Percentiles rank a stretch among this genome's conserved stretches.
phyloP scores from a whole-genome alignment of 2,888 invertebrate species.

The Pammene aurita region DNA sequence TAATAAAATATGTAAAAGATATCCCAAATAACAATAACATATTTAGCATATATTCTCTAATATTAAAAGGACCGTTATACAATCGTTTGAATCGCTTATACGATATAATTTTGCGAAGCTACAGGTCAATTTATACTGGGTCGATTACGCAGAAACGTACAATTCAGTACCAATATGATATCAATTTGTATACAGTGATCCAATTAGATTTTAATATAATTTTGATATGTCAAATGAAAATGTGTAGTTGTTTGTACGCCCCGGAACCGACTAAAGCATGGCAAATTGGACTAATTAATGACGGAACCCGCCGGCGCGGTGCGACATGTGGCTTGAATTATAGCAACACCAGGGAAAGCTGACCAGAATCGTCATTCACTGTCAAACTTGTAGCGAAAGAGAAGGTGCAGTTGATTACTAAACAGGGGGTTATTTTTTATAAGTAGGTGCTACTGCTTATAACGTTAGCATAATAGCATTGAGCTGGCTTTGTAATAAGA shows the following conservation, averaged over 20 bases:
- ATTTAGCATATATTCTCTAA: too few relatives aligned
- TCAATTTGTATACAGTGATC: not conserved
- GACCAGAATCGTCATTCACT: slow-evolving; percentile 28
- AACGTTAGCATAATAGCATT: too few relatives aligned
- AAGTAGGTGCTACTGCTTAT: too few relatives aligned
- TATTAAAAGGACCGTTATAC: too few relatives aligned
- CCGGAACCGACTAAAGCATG: slow-evolving; percentile 67
- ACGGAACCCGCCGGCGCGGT: slow-evolving; percentile 56
- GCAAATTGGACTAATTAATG: slow-evolving; percentile 76
- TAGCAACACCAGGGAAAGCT: slow-evolving; percentile 24
- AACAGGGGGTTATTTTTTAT: not conserved
- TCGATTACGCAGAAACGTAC: not conserved
- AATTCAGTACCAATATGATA: not conserved
- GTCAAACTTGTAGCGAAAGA: slow-evolving; percentile 20
- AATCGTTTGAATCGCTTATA: too few relatives aligned
- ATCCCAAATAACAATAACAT: too few relatives aligned
- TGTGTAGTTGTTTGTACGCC: slow-evolving; percentile 37
- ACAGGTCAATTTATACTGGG: too few relatives aligned
- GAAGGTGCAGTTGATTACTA: slow-evolving; percentile 11
- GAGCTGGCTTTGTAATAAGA: too few relatives aligned
- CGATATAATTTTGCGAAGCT: too few relatives aligned
- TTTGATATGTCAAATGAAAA: not conserved
- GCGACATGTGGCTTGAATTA: slow-evolving; percentile 72
- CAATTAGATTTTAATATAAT: not conserved
- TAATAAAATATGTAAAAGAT: too few relatives aligned